Evolutionary conservation across 2,797 vertebrate species (phyloP), one percentile per base, ranked within the genome.

Genomic region (Anguilla marmorata): DNA sequence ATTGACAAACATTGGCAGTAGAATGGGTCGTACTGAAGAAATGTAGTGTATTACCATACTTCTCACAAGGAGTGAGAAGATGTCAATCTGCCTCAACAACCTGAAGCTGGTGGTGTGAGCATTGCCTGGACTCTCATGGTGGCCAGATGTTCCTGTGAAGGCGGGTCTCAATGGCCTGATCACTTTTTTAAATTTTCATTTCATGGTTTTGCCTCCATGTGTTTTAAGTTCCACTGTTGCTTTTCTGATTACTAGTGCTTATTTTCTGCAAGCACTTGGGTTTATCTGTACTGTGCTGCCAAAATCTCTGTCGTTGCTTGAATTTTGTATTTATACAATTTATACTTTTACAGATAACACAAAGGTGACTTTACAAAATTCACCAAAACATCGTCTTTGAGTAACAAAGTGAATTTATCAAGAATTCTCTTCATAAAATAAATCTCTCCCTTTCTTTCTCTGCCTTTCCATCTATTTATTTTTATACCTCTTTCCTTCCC

Each of bases 381-480:
- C 54, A 56, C 54, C 54, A 56, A 56, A 14, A 16, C 14, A 12
- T 56, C n/a, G 8, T 11, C 9, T 30, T 69, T 69, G n/a, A 66
- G 63, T 24, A 60, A 9, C 9, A 24, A 8, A 8, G 50, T 52
- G 50, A 52, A 52, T 8, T 48, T 14, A n/a, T 79, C 72, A 79
- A 52, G 86, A 33, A 82, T 37, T 79, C 74, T 33, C 50, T 45
- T 87, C 52, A 87, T 74, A 56, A 60, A 9, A 30, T 24, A 21
- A 41, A 14, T 30, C 85, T 74, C 69, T 76, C 48, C 2, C n/a
- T 50, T 30, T 86, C 37, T 37, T 54, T 37, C 84, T 85, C 11
- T 54, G 0, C 3, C 83, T 58, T 21, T n/a, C 24, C 58, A n/a
- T 48, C 37, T 0, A 8, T 50, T 56, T 69, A 8, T 30, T 2